phyloP scores from a whole-genome alignment of 2,888 invertebrate genomes.

The Spilosoma lubricipeda region DNA sequence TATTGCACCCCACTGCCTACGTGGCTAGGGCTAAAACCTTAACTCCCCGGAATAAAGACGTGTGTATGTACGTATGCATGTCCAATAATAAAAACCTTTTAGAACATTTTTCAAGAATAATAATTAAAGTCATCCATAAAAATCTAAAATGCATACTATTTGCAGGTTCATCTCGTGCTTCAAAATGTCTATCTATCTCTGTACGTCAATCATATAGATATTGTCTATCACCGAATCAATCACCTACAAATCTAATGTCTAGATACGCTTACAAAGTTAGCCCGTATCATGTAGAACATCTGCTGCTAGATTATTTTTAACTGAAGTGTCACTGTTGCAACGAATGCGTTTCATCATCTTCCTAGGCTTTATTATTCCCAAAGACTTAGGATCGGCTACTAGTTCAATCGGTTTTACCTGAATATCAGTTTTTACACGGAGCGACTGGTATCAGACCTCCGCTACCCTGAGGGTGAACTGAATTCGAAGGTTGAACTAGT shows the following conservation, averaged over 20 bases:
- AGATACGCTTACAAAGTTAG: constrained; percentile 33
- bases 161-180: constrained; percentile 21
- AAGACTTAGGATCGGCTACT: too few species aligned
- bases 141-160: background rate
- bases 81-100: background rate
- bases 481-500: too few species aligned
- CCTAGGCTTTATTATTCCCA: too few species aligned
- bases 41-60: too few species aligned
- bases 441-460: too few species aligned
- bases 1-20: too few species aligned
- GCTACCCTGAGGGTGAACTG: too few species aligned
- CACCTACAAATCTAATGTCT: constrained; percentile 44
- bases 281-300: background rate
- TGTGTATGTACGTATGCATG: too few species aligned
- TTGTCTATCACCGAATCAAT: constrained; percentile 55
- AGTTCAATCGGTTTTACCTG: too few species aligned
- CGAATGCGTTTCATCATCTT: too few species aligned
- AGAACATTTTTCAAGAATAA: background rate
- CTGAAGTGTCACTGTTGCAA: background rate
- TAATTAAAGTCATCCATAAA: constrained; percentile 10
- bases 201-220: constrained; percentile 44
- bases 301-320: background rate
- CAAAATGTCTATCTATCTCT: constrained; percentile 29
- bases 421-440: too few species aligned
- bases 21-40: too few species aligned